These are phyloP conservation scores for Phania funesta DNA, from an alignment of 2,888 invertebrate species.

Conservation along the genomic window DNA sequence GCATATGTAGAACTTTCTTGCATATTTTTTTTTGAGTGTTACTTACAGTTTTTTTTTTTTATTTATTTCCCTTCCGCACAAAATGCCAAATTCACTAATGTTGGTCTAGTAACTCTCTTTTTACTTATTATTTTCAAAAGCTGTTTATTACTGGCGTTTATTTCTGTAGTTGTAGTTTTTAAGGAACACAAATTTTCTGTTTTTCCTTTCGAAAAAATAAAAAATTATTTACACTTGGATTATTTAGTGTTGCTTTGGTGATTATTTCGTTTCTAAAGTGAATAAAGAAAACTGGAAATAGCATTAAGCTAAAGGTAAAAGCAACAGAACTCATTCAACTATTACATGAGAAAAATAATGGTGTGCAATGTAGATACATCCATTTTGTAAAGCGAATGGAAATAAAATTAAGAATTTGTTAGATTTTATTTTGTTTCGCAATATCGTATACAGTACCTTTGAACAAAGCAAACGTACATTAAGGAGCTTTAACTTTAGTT, in stretches of 20 bases:
- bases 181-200: slow-evolving; percentile 27
- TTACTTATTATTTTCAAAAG: not conserved
- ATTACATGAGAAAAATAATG: not conserved
- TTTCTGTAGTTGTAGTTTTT: not conserved
- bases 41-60: too few relatives aligned
- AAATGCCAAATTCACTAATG: not conserved
- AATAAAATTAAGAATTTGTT: not conserved
- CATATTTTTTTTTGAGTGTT: too few relatives aligned
- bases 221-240: slow-evolving; percentile 62
- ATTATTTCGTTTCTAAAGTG: slow-evolving; percentile 59
- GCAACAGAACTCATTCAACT: slow-evolving; percentile 31
- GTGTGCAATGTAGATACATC: too few relatives aligned
- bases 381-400: too few relatives aligned
- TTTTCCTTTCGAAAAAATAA: slow-evolving; percentile 32
- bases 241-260: slow-evolving; percentile 68
- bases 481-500: slow-evolving; percentile 22
- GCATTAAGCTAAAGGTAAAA: slow-evolving; percentile 10
- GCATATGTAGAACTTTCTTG: too few relatives aligned
- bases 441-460: slow-evolving; percentile 58
- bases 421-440: slow-evolving; percentile 45
- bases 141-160: not conserved
- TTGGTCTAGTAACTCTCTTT: not conserved
- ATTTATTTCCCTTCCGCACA: not conserved
- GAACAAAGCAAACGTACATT: slow-evolving; percentile 32
- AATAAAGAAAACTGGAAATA: slow-evolving; percentile 43